phyloP scores from a whole-genome alignment of 2,113 vertebrate species.

The Greenwoodochromis staneri region DNA sequence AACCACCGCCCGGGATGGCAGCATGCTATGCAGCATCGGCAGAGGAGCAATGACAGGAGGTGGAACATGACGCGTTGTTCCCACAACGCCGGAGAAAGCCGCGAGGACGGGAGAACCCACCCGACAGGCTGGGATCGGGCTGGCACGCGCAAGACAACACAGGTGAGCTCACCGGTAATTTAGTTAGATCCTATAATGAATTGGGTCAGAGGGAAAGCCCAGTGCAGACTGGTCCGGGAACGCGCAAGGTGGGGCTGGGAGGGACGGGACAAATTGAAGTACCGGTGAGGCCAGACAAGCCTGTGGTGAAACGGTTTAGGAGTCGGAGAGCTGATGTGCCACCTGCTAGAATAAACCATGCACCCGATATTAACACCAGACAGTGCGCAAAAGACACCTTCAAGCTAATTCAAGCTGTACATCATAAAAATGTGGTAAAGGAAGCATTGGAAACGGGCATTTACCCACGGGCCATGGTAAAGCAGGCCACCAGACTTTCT shows the following conservation, averaged over 20 bases:
- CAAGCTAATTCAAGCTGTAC: background rate
- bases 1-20: background rate
- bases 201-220: background rate
- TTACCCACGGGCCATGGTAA: background rate
- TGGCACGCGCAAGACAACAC: background rate
- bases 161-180: background rate
- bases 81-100: background rate
- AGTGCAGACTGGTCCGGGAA: background rate
- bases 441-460: background rate
- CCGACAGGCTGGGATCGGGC: background rate
- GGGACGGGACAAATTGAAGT: background rate
- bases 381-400: background rate
- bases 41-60: background rate
- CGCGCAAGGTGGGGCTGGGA: fast-evolving
- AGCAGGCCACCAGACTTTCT: background rate
- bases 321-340: background rate
- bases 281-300: background rate
- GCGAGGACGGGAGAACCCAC: background rate
- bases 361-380: background rate
- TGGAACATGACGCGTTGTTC: background rate
- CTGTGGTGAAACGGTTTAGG: background rate
- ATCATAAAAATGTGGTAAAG: background rate
- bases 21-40: background rate
- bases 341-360: background rate
- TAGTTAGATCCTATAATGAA: background rate